Percentiles rank a stretch among this genome's conserved stretches.
These are phyloP conservation scores for Melopsittacus undulatus DNA, from an alignment of 2,797 vertebrate genomes.

Conservation along the genomic window DNA sequence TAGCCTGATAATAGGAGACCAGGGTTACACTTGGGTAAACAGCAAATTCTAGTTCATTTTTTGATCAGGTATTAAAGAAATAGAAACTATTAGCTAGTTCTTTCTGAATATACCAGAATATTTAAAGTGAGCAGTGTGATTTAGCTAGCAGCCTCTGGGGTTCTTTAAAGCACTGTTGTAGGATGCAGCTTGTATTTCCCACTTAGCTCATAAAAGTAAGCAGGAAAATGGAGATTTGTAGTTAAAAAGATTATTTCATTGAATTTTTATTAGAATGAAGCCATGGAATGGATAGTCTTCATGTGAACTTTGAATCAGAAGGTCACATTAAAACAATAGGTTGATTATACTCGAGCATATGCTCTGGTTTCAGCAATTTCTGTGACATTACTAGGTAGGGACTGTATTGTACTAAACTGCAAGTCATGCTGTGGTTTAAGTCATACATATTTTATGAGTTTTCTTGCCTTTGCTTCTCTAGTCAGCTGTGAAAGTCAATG, in stretches of 20 bases:
- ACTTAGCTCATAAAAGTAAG: neutral
- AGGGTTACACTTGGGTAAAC: neutral
- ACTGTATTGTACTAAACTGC: slow-evolving; percentile 1
- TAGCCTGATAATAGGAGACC: neutral
- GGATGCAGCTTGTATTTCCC: neutral
- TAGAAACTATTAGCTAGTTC: neutral
- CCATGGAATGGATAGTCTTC: neutral
- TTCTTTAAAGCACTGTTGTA: neutral
- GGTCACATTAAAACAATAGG: neutral
- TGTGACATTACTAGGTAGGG: neutral
- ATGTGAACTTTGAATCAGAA: neutral
- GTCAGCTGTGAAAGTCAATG: slow-evolving; percentile 43
- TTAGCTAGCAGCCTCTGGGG: neutral
- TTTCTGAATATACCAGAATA: neutral
- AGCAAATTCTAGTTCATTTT: neutral
- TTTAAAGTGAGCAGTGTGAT: neutral
- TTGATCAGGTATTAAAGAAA: neutral
- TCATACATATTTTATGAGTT: neutral
- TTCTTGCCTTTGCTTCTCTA: slow-evolving; percentile 27
- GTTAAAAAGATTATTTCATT: neutral
- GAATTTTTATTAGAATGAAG: neutral
- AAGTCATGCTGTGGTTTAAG: slow-evolving; percentile 38
- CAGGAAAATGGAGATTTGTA: neutral
- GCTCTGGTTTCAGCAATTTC: neutral
- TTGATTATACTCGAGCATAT: neutral